These are phyloP conservation scores for Conchocele bisecta DNA, from an alignment of 2,888 invertebrate species.

Conservation along the genomic window DNA sequence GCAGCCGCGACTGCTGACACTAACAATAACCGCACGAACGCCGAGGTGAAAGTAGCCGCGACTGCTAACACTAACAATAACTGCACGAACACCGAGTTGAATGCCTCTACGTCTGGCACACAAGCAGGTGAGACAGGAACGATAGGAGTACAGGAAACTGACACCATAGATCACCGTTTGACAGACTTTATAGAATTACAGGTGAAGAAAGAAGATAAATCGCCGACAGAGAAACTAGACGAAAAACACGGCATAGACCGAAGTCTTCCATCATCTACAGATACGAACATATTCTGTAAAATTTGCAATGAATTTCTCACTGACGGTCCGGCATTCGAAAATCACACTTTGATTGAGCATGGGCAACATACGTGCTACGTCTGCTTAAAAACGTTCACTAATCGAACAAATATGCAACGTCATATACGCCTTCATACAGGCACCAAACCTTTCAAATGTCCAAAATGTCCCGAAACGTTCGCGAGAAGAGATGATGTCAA, in stretches of 20 bases:
- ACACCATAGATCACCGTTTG: no score
- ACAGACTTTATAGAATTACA: no score
- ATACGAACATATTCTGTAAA: constrained; percentile 62
- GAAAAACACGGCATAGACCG: not conserved
- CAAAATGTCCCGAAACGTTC: constrained; percentile 67
- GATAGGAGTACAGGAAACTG: no score
- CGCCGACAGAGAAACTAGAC: no score
- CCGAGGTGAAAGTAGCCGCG: no score
- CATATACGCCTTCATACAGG: constrained; percentile 74
- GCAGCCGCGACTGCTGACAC: no score
- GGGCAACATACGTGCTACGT: constrained; percentile 66
- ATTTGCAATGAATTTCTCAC: constrained; percentile 60
- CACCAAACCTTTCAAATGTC: constrained; percentile 68
- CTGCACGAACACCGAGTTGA: no score
- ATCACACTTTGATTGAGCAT: constrained; percentile 67
- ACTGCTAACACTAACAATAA: no score
- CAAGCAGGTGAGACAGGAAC: no score
- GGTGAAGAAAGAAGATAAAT: no score
- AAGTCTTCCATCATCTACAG: constrained; percentile 31
- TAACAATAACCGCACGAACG: no score
- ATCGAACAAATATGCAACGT: constrained; percentile 71
- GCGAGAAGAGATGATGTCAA: constrained; percentile 73
- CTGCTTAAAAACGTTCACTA: constrained; percentile 72
- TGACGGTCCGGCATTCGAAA: constrained; percentile 60
- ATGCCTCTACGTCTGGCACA: no score